phyloP scores from a whole-genome alignment of 2,113 vertebrate species.

The Tragelaphus imberbis region DNA sequence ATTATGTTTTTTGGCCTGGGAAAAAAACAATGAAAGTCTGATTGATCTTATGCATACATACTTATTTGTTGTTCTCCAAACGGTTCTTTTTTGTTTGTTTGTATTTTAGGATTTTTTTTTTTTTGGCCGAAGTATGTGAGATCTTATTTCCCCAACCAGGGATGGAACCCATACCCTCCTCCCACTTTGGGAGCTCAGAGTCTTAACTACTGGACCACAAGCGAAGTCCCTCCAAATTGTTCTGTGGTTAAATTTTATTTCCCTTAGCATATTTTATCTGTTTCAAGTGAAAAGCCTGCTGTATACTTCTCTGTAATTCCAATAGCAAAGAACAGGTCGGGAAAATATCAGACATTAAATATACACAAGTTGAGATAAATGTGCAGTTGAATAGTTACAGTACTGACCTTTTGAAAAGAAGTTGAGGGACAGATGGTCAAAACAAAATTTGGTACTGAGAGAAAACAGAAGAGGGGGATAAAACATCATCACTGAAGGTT shows the following conservation, averaged over 20 bases:
- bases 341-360: not conserved
- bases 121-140: not conserved
- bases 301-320: not conserved
- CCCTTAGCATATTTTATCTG: not conserved
- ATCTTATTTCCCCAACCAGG: not conserved
- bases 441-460: not conserved
- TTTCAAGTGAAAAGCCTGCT: not conserved
- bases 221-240: not conserved
- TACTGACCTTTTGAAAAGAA: not conserved
- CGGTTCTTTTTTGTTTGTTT: not conserved
- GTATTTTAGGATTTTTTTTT: not conserved
- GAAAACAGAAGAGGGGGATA: not conserved
- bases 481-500: not conserved
- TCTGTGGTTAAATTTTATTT: not conserved
- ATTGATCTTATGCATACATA: not conserved
- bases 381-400: not conserved
- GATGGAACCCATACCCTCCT: not conserved
- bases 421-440: not conserved
- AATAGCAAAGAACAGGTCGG: not conserved
- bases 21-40: not conserved
- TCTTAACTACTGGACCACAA: not conserved
- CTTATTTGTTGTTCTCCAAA: not conserved
- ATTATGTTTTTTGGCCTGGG: not conserved
- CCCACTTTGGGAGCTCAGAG: not conserved
- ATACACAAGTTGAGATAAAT: not conserved